Base-by-base conservation (phyloP, 1,140 invertebrate species). In the Andrena cerasifolii region DNA sequence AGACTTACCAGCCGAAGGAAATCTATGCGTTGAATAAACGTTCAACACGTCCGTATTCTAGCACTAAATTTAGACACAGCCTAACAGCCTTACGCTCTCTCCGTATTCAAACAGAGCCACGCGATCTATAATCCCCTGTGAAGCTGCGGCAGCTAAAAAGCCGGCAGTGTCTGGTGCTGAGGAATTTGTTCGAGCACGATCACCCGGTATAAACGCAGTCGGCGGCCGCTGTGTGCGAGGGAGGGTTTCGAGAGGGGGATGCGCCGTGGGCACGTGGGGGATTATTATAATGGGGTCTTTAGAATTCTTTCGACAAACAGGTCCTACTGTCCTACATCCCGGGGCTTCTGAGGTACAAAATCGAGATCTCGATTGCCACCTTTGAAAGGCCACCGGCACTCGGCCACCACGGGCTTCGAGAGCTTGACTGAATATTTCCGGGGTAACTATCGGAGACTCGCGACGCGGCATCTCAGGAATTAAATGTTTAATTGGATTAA, bases 201-300 rank as follows among this genome's bases (percentile, higher is more conserved):
- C 80, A 75, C 72, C 71, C 51, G 79, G 65, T 71, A 77, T 61
- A 76, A 58, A 18, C 45, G 21, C 53, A 40, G 21, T 12, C 26
- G 45, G 36, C 31, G 54, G 36, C 63, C 68, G 62, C 43, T 10
- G 36, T 40, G 36, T 10, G 56, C 63, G 83, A 58, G 43, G n/a
- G 49, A 58, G 45, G 12, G 51, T 7, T 43, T 18, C 1, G n/a
- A 63, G 18, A 63, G n/a, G 28, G 62, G 54, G 47, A 58, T 65
- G 71, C 33, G 58, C 47, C 40, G 21, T 40, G 59, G 66, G 74
- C 86, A 83, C 82, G 81, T 58, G 78, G 79, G 81, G 76, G 83
- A 83, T 87, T 80, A 81, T 70, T 85, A 79, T 87, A 89, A 89
- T 87, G 72, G 78, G 78, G 66, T 83, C 79, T 79, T 82, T 80